A percentile compares a stretch with the other conserved stretches of the same genome.
Evolutionary conservation across 2,113 vertebrate species (phyloP).

Genomic region (Dicentrarchus labrax): DNA sequence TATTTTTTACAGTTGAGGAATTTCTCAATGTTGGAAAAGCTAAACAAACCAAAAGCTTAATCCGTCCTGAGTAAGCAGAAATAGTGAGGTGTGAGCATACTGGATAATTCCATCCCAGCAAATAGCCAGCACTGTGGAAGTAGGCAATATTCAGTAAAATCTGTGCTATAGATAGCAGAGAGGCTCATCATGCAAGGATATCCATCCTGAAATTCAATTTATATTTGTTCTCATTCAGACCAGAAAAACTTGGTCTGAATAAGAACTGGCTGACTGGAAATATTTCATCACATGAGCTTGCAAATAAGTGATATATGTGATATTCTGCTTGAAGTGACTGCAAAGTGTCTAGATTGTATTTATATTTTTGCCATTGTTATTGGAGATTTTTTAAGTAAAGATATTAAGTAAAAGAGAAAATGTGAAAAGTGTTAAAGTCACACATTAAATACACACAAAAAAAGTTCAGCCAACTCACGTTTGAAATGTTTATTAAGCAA

Average conservation of each 20-base stretch:
- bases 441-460: background rate
- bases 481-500: too few species aligned
- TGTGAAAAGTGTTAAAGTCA: background rate
- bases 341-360: background rate
- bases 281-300: conserved; percentile 18
- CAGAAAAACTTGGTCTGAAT: conserved; percentile 41
- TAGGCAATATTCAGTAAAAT: conserved; percentile 54
- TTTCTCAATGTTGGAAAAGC: background rate
- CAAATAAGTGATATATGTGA: conserved; percentile 22
- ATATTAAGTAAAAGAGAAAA: background rate
- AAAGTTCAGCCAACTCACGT: too few species aligned
- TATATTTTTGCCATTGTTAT: background rate
- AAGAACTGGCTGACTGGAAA: conserved; percentile 20
- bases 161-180: conserved; percentile 45
- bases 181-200: conserved; percentile 56
- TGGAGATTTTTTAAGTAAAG: too few species aligned
- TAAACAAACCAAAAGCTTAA: conserved; percentile 35
- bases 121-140: conserved; percentile 28
- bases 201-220: conserved; percentile 62
- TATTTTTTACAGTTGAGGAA: conserved; percentile 10
- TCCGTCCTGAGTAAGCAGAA: conserved; percentile 55
- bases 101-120: conserved; percentile 51
- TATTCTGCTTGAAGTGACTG: conserved; percentile 6
- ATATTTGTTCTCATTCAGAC: conserved; percentile 49
- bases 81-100: conserved; percentile 40